These are phyloP conservation scores for Amorpha juglandis DNA, from an alignment of 2,888 invertebrate genomes.

Conservation along the genomic window DNA sequence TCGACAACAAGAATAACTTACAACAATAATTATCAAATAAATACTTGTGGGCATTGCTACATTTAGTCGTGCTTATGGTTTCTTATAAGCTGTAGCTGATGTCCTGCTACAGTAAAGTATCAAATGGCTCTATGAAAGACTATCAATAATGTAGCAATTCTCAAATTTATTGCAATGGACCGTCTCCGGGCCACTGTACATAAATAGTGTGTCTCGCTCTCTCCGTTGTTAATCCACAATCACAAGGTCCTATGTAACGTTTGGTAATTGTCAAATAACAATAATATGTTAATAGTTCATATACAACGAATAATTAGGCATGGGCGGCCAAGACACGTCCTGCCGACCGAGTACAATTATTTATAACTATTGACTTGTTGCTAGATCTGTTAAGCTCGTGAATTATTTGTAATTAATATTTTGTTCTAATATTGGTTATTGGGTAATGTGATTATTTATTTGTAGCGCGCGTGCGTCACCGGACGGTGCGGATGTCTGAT, in stretches of 20 bases:
- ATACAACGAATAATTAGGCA: not conserved
- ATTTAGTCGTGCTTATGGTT: not conserved
- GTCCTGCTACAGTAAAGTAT: too few relatives aligned
- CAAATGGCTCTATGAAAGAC: too few relatives aligned
- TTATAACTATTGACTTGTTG: slow-evolving; percentile 16
- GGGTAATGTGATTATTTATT: slow-evolving; percentile 21
- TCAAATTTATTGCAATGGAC: too few relatives aligned
- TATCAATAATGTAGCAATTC: too few relatives aligned
- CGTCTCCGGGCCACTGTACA: too few relatives aligned
- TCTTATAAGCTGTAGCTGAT: not conserved
- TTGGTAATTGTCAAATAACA: too few relatives aligned
- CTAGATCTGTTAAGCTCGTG: slow-evolving; percentile 22
- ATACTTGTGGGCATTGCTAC: not conserved
- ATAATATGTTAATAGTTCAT: too few relatives aligned
- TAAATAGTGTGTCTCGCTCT: not conserved
- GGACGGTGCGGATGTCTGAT: too few relatives aligned
- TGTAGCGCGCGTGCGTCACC: slow-evolving; percentile 11
- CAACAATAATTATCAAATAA: too few relatives aligned
- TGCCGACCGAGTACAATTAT: slow-evolving; percentile 1
- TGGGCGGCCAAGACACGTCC: not conserved
- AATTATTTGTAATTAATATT: slow-evolving; percentile 20
- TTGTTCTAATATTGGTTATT: slow-evolving; percentile 23
- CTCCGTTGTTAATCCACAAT: not conserved
- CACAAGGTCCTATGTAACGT: not conserved
- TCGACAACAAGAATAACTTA: too few relatives aligned